Base-by-base conservation (phyloP, 2,888 invertebrate species). In the Meganola albula region DNA sequence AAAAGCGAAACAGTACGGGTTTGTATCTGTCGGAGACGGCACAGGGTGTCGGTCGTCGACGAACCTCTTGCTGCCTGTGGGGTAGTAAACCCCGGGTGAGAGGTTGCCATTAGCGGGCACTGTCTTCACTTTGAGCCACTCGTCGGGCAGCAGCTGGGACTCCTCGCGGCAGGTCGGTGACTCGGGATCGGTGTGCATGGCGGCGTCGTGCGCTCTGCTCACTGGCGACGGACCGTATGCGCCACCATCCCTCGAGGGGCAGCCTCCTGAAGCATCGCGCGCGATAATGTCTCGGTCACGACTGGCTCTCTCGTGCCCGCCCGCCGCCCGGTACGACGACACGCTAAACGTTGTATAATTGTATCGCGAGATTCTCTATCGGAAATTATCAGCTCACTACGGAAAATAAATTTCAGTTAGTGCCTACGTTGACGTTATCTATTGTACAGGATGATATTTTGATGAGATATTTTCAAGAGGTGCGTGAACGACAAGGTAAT, bases 211-310 rank as follows among this genome's bases (percentile, higher is more conserved):
- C 71, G 68, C 68, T 68, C 71, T 71, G 37, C 51, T 65, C 65
- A 65, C 58, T 63, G 43, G 56, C 61, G 44, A 63, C 64, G 62
- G 59, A 58, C 47, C 59, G 66, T 77, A 60, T 76, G 78, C 64
- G 67, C 62, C 69, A 61, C 57, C 77, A 77, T 74, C 77, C 79
- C 77, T 70, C 74, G 63, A 52, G 44, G 54, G 53, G 59, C 56
- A 63, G 62, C 67, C 75, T 74, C 74, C 83, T 82, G 80, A 74
- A 79, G 82, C 84, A 77, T 74, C 80, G 77, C 71, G 58, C 74
- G 75, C 79, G 83, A 78, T 85, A 85, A 84, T 84, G 77, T 68
- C 74, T 66, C 78, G 69, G 63, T 84, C 84, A 85, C 85, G 84
- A 84, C 78, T 70, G 76, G 63, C 70, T 63, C 65, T 67, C 63